Evolutionary conservation across 35 echinoderm and acorn worm species (phyloP), one percentile per base, ranked within the genome.

Genomic region (Amphiura filiformis): DNA sequence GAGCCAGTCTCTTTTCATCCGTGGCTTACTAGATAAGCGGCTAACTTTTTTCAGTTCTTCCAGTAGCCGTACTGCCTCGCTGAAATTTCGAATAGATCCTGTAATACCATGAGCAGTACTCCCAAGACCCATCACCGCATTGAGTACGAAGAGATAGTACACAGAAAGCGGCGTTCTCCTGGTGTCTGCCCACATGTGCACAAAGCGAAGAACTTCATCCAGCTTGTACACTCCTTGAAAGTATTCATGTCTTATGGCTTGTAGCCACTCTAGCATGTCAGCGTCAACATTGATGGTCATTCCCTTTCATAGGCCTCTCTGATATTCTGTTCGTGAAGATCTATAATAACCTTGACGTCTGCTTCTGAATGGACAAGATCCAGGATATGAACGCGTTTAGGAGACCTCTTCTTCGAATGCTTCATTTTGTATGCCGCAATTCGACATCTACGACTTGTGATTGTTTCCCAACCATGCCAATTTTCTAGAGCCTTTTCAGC

Each of bases 391-490:
- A 44, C 14, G 0, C 34, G 32, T 56, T 85, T 34, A 13, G 44
- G 35, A 35, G 0, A 0, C 57, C 35, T 20, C 36, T 34, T 35
- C 32, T 76, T 76, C 11, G 61, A 70, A 32, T 83, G 42, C n/a
- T 86, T 86, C 22, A 86, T 5, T 86, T 76, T 86, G 39, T 86
- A 86, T 7, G 84, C 84, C 0, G 84, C 84, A 39, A 86, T 86
- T 76, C 65, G 75, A 39, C 61, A 39, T 31, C 84, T 35, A 31
- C 84, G 42, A 75, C 84, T 76, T 0, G 38, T 56, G 34, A 86
- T 76, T 1, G 84, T 23, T 12, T 76, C 84, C 4, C n/a, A 38
- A 37, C 65, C 84, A 65, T 86, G 1, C 84, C 84, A 86, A 38
- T 36, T 40, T 64, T 11, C n/a, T 5, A 86, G 34, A 1, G 84